Percentiles rank a stretch among this genome's conserved stretches.
Conservation (phyloP, 2,888 invertebrate species). For the Plemyria rubiginata region DNA sequence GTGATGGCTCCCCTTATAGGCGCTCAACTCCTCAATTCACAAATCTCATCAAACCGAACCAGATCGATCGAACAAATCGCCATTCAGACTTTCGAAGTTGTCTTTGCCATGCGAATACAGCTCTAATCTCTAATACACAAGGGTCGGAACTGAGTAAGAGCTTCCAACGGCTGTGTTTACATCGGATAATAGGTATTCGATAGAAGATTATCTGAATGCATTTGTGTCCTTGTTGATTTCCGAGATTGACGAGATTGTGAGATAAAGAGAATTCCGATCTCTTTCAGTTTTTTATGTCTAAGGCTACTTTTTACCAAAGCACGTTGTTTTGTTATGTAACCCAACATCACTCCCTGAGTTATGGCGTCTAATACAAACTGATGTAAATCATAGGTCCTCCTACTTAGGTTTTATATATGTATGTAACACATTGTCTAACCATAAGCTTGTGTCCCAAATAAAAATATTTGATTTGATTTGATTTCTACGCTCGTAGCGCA, state of each 20-base stretch:
- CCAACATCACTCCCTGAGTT: too few species aligned
- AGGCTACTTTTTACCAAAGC: background rate
- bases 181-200: conserved; percentile 49
- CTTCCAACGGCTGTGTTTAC: conserved; percentile 41
- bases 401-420: too few species aligned
- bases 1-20: conserved; percentile 11
- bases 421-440: too few species aligned
- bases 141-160: background rate
- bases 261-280: conserved; percentile 7
- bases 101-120: conserved; percentile 7
- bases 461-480: too few species aligned
- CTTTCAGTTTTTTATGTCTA: conserved; percentile 3
- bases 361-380: too few species aligned
- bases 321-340: background rate
- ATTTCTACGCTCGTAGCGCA: too few species aligned
- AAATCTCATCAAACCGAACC: conserved; percentile 38
- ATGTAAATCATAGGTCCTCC: too few species aligned
- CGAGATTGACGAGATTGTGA: conserved; percentile 37
- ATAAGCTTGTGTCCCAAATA: too few species aligned
- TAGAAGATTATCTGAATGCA: conserved; percentile 48
- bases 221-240: conserved; percentile 49
- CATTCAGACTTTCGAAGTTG: conserved; percentile 19
- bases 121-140: background rate
- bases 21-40: conserved; percentile 26
- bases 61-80: conserved; percentile 38